Conservation (phyloP, 2,888 invertebrate species). For the Trachelus iudaicus region DNA sequence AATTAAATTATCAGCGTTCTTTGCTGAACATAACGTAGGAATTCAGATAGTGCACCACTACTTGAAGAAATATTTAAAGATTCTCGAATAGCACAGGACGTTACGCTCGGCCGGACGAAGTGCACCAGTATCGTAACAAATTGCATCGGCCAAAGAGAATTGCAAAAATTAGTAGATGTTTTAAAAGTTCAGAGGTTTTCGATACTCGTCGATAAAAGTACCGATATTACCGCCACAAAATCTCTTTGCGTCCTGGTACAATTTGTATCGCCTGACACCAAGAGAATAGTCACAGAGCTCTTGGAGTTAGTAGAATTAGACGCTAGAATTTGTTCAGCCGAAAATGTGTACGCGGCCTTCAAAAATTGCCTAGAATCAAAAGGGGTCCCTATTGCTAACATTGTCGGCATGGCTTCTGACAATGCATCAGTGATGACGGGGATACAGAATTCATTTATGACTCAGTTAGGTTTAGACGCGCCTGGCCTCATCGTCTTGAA, state of each 20-base stretch:
- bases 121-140: constrained; percentile 12
- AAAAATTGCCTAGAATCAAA: constrained; percentile 4
- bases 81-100: constrained; percentile 16
- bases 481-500: constrained; percentile 20
- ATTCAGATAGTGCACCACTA: constrained; percentile 19
- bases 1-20: constrained; percentile 23
- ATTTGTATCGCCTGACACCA: constrained; percentile 9
- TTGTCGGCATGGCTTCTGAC: constrained; percentile 23
- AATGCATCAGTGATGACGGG: constrained; percentile 35
- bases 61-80: constrained; percentile 23
- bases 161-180: too few species aligned
- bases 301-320: constrained; percentile 20
- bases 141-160: constrained; percentile 6
- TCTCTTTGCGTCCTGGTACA: constrained; percentile 4
- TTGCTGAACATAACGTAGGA: constrained; percentile 36
- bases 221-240: constrained; percentile 7
- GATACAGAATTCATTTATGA: constrained; percentile 28
- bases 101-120: constrained; percentile 17
- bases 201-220: too few species aligned
- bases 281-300: constrained; percentile 8
- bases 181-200: too few species aligned
- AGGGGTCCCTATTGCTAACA: constrained; percentile 8
- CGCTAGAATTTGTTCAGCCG: constrained; percentile 11
- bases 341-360: constrained; percentile 9
- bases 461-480: constrained; percentile 21